phyloP scores from a whole-genome alignment of 2,797 vertebrate species.

The Streptopelia turtur region DNA sequence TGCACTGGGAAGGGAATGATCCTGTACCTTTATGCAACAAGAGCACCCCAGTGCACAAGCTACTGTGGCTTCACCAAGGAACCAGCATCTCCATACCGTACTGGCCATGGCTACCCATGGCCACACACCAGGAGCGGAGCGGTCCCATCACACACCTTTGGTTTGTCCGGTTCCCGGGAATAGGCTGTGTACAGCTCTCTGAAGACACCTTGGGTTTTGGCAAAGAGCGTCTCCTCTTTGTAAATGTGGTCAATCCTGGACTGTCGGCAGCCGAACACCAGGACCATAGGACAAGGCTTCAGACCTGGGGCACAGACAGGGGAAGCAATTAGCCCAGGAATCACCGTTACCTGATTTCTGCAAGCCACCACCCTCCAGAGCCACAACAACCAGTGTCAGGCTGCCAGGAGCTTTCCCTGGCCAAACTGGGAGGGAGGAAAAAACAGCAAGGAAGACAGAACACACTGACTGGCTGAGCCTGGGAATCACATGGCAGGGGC shows the following conservation, averaged over 20 bases:
- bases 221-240: slow-evolving; percentile 92
- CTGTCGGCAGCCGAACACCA: slow-evolving; percentile 97
- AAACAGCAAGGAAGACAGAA: not conserved
- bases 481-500: accelerated
- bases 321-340: not conserved
- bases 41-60: not conserved
- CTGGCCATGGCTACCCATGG: accelerated
- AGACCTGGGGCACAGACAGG: slow-evolving; percentile 76
- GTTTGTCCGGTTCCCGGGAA: slow-evolving; percentile 95
- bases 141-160: slow-evolving; percentile 84
- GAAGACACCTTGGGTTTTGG: slow-evolving; percentile 92
- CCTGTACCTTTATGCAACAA: accelerated
- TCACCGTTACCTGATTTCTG: accelerated
- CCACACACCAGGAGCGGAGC: not conserved
- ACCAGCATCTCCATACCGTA: accelerated
- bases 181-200: slow-evolving; percentile 94
- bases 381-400: not conserved
- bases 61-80: accelerated
- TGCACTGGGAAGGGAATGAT: not conserved
- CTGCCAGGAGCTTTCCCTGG: not conserved
- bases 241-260: slow-evolving; percentile 98
- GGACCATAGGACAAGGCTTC: slow-evolving; percentile 90
- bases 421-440: not conserved
- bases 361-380: too few relatives aligned
- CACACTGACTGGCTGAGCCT: not conserved